Evolutionary conservation across 2,888 invertebrate species (phyloP).

Genomic region (Sussaba pulchella): DNA sequence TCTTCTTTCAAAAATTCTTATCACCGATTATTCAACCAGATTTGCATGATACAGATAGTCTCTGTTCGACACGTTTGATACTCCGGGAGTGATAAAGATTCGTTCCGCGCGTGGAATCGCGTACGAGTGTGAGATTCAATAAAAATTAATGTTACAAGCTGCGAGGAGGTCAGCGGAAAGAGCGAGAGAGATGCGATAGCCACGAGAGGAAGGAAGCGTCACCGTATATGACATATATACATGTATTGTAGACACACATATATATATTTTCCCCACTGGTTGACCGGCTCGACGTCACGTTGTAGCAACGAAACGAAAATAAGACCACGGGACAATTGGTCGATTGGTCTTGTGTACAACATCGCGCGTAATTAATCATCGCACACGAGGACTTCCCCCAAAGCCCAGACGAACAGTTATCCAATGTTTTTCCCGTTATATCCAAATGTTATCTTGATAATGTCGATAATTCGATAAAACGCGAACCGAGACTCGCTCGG

Average conservation of each 20-base stretch:
- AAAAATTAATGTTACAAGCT: constrained; percentile 50
- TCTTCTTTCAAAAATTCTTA: no score
- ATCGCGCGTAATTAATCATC: neutral
- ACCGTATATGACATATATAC: neutral
- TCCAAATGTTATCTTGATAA: neutral
- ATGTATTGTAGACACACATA: no score
- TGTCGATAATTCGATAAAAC: no score
- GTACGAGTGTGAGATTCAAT: constrained; percentile 36
- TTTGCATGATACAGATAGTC: no score
- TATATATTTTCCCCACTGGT: neutral
- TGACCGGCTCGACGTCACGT: neutral
- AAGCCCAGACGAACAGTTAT: neutral
- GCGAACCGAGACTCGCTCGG: no score
- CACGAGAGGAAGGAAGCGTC: constrained; percentile 48
- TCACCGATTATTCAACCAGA: no score
- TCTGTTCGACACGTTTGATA: no score
- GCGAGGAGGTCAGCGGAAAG: constrained; percentile 43
- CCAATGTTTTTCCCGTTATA: neutral
- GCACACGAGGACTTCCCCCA: neutral
- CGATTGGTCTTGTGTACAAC: constrained; percentile 14
- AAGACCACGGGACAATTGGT: constrained; percentile 4
- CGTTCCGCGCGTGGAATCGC: neutral
- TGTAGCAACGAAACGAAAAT: constrained; percentile 13
- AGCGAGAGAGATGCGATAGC: constrained; percentile 13
- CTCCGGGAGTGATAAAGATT: no score